Base-by-base conservation (phyloP, 2,888 invertebrate genomes). In the Odontomyia ornata region DNA sequence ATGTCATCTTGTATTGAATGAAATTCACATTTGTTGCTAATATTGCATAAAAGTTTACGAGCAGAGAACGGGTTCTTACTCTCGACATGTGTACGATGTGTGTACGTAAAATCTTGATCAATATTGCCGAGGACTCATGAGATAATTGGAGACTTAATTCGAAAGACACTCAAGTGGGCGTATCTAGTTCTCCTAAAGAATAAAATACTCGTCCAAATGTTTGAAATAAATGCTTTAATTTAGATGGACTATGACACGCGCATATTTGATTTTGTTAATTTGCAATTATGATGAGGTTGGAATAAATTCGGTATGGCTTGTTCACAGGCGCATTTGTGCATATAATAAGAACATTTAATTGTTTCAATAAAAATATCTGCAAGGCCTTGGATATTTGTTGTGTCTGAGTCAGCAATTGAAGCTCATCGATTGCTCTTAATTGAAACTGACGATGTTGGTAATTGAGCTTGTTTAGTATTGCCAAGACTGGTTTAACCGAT, bases 1-100 rank as follows among this genome's bases (percentile, higher is more conserved):
- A 65, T 65, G 65, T 65, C 65, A 65, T 65, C 65, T 30, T 11
- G n/a, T 11, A 13, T 65, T 65, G 65, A 65, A 65, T 65, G 65
- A 65, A 65, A 65, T 27, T 65, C 27, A 7, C 30, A 43, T 65
- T 36, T 36, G 27, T 36, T 5, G 36, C 36, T 36, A 36, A 36
- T 36, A 36, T 36, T 36, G 36, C 36, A 5, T 36, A 36, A 36
- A 36, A 36, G 36, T 65, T 18, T 27, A 36, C 62, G 62, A 27
- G 62, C 4, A 60, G 13, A 11, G n/a, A 60, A 60, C 52, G 52
- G 4, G 52, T 52, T 52, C 36, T 36, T 9, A 36, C 36, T 36
- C 36, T 36, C 3, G 3, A 52, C 13, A 4, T 52, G 13, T 52
- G 52, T 18, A 2, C 52, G 15, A 52, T 15, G 15, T n/a, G n/a